These are phyloP conservation scores for Athene noctua DNA, from an alignment of 2,113 vertebrate genomes.

Conservation along the genomic window DNA sequence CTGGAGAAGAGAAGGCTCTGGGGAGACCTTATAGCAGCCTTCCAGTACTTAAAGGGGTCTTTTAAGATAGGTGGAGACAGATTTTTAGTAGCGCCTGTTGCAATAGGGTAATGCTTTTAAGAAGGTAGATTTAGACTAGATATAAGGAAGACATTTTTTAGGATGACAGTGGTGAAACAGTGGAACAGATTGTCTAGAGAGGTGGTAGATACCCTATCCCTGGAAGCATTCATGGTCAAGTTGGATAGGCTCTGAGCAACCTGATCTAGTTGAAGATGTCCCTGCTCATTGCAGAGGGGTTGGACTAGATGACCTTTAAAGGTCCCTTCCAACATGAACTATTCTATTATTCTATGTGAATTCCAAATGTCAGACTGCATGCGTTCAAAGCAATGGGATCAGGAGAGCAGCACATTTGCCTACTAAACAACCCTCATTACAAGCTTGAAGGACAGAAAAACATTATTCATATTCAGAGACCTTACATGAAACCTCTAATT, in stretches of 20 bases:
- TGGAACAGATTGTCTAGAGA: not conserved
- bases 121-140: not conserved
- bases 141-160: not conserved
- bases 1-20: no score
- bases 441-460: not conserved
- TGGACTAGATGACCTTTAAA: not conserved
- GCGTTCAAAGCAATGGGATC: not conserved
- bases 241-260: not conserved
- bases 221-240: not conserved
- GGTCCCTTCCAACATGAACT: not conserved
- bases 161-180: not conserved
- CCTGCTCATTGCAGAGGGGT: not conserved
- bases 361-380: not conserved
- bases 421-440: not conserved
- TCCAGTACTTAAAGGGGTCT: no score
- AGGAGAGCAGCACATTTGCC: not conserved
- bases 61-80: no score
- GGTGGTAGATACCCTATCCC: not conserved
- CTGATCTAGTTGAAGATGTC: not conserved
- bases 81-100: no score
- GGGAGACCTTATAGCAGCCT: no score
- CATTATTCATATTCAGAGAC: not conserved
- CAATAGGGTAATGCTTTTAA: not conserved
- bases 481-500: not conserved
- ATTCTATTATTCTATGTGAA: not conserved